These are phyloP conservation scores for Stegana nigrithorax DNA, from an alignment of 2,888 invertebrate species.

Conservation along the genomic window DNA sequence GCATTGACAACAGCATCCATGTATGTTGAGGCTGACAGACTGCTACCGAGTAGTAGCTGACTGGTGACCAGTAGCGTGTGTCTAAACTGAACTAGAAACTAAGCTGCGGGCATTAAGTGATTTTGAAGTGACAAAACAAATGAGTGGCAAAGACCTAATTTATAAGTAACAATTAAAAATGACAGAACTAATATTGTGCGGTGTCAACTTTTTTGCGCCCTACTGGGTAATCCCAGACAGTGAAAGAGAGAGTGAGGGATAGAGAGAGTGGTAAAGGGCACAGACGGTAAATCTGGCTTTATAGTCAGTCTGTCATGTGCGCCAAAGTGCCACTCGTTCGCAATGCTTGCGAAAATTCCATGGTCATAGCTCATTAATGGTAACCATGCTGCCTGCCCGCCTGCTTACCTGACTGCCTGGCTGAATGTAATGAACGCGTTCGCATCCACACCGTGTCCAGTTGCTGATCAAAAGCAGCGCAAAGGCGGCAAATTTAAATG, in stretches of 20 bases:
- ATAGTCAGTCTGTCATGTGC: no score
- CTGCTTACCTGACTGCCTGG: no score
- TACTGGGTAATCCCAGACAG: no score
- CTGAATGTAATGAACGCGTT: not conserved
- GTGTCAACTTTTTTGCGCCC: no score
- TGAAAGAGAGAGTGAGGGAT: not conserved
- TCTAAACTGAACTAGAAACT: not conserved
- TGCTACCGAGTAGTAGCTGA: no score
- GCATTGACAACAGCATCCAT: not conserved
- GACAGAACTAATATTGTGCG: no score
- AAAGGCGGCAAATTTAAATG: slow-evolving; percentile 35
- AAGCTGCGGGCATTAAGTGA: not conserved
- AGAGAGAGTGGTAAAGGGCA: no score
- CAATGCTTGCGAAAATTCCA: not conserved
- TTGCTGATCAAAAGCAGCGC: slow-evolving; percentile 23
- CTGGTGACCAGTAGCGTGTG: slow-evolving; percentile 24
- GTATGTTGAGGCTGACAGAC: not conserved
- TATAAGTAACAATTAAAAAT: no score
- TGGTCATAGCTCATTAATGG: slow-evolving; percentile 14
- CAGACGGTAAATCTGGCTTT: no score
- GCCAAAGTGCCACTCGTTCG: not conserved
- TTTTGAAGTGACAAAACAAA: slow-evolving; percentile 26
- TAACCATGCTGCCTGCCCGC: no score
- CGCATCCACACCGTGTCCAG: no score
- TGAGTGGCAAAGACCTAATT: slow-evolving; percentile 46